Evolutionary conservation across 1,140 invertebrate species (phyloP).

Genomic region (Drosophila willistoni): DNA sequence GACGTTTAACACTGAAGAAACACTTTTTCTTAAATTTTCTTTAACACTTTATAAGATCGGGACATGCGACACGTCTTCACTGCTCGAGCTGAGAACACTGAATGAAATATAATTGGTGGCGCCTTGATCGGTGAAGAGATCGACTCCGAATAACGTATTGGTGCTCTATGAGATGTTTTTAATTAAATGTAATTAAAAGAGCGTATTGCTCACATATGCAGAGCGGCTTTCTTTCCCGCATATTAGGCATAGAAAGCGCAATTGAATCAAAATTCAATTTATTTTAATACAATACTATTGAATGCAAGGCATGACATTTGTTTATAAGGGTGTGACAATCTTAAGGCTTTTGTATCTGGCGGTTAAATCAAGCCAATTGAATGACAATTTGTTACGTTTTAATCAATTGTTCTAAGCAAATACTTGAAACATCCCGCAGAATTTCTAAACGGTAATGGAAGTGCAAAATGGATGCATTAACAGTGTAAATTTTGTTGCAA

Average conservation of each 20-base stretch:
- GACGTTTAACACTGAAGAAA: background rate
- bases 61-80: constrained; percentile 55
- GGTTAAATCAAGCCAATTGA: constrained; percentile 60
- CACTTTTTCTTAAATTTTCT: constrained; percentile 10
- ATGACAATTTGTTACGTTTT: constrained; percentile 29
- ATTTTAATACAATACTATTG: constrained; percentile 76
- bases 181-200: constrained; percentile 67
- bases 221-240: constrained; percentile 58
- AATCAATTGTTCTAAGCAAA: constrained; percentile 22
- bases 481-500: no score
- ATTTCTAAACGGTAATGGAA: no score
- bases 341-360: constrained; percentile 25
- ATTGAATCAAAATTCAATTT: constrained; percentile 73
- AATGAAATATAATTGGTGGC: constrained; percentile 71
- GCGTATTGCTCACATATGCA: constrained; percentile 7
- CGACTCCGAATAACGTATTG: background rate
- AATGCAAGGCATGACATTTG: constrained; percentile 45
- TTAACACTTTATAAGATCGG: constrained; percentile 11
- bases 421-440: background rate
- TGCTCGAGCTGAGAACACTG: constrained; percentile 52
- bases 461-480: no score
- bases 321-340: constrained; percentile 35
- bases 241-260: constrained; percentile 30
- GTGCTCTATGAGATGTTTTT: constrained; percentile 52
- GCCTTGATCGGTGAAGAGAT: constrained; percentile 18